Base-by-base conservation (phyloP, 2,888 invertebrate genomes). In the Lymantria monacha region DNA sequence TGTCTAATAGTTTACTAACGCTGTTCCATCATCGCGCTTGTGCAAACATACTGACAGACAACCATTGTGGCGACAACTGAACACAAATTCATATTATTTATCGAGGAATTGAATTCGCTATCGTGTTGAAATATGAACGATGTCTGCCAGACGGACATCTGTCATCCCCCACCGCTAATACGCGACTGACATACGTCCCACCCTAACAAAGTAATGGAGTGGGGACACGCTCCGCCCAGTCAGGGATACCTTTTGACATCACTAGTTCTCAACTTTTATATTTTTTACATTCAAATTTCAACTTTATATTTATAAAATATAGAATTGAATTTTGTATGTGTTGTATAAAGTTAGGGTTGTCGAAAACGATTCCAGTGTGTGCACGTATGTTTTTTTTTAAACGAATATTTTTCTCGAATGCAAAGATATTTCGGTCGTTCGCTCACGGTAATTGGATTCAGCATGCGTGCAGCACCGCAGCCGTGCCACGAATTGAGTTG, bases 91-190 rank as follows among this genome's bases (percentile, higher is more conserved):
- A 76, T 79, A 76, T 79, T 83, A 87, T 88, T 86, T 85, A 86
- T 87, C 81, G 79, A 33, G 61, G 76, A 70, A 81, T 81, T 79
- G 78, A 81, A 86, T 85, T 79, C 80, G 81, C 80, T 81, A 83
- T 83, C 85, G 79, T 86, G 87, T 87, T 76, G 74, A 66, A 68
- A 77, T 84, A 85, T 85, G 87, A 85, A 74, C 81, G 80, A 85
- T 83, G 82, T 67, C 69, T 59, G 68, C 71, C 5, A 66, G 70
- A 76, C 72, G 67, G 67, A 80, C 87, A 89, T 90, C 87, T 76
- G 79, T 90, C 90, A 85, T 76, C 84, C 88, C 88, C 88, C 87
- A 85, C 88, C 74, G 83, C 78, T 54, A 64, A 61, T 37, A 59
- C 53, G 46, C 70, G 74, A 88, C 87, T 89, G 87, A 74, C 82